These are phyloP conservation scores for Tipula helvola DNA, from an alignment of 2,888 invertebrate genomes.

Conservation along the genomic window DNA sequence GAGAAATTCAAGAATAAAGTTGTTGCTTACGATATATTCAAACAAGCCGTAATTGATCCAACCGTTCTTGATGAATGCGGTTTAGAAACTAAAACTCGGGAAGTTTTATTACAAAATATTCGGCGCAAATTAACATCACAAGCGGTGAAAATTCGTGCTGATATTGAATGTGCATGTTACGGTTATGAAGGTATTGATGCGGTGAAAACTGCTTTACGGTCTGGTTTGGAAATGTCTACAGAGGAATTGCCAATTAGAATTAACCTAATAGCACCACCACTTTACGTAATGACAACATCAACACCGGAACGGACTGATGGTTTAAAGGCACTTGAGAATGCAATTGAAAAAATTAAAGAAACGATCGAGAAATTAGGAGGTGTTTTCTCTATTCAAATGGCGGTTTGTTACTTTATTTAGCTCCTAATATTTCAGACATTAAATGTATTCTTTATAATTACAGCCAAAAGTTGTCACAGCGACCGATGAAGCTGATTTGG, in stretches of 20 bases:
- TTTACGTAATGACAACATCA: conserved; percentile 97
- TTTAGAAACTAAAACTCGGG: conserved; percentile 82
- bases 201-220: conserved; percentile 81
- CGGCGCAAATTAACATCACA: conserved; percentile 93
- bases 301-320: conserved; percentile 95
- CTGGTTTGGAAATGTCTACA: conserved; percentile 83
- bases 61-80: conserved; percentile 92
- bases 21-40: conserved; percentile 95
- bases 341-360: conserved; percentile 75
- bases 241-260: conserved; percentile 95
- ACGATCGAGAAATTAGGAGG: conserved; percentile 77
- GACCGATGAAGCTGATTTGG: conserved; percentile 91
- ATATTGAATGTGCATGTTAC: conserved; percentile 88
- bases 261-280: conserved; percentile 95
- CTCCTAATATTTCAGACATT: conserved; percentile 12
- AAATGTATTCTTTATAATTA: conserved; percentile 16
- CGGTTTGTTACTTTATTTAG: conserved; percentile 44
- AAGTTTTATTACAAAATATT: conserved; percentile 86
- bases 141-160: conserved; percentile 88
- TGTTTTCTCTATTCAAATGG: conserved; percentile 89
- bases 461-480: conserved; percentile 97
- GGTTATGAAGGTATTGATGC: conserved; percentile 99
- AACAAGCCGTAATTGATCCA: conserved; percentile 89
- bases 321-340: conserved; percentile 74
- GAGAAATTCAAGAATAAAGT: conserved; percentile 93